These are phyloP conservation scores for Heliconius hermathena DNA, from an alignment of 1,140 invertebrate genomes.

Conservation along the genomic window DNA sequence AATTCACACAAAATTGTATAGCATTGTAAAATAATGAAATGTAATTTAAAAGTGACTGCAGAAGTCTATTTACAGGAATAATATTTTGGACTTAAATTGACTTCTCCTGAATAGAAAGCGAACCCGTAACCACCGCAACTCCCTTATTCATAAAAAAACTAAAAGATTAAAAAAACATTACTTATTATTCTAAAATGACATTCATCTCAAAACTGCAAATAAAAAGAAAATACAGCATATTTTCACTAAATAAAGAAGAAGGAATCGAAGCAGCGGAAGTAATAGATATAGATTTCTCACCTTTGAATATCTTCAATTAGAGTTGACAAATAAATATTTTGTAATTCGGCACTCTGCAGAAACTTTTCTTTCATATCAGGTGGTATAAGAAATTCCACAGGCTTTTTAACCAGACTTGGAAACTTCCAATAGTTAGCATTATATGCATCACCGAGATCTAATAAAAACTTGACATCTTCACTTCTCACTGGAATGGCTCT, in stretches of 20 bases:
- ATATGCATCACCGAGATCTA: constrained; percentile 50
- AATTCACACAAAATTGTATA: no score
- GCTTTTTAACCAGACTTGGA: constrained; percentile 48
- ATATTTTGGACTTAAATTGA: no score
- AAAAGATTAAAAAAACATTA: no score
- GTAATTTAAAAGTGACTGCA: no score
- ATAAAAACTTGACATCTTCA: constrained; percentile 53
- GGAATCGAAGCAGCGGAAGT: no score
- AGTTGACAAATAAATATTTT: constrained; percentile 52
- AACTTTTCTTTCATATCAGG: constrained; percentile 51
- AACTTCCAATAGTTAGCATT: constrained; percentile 58
- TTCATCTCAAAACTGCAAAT: no score
- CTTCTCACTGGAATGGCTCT: constrained; percentile 53
- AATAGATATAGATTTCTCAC: constrained; percentile 30
- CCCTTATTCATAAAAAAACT: no score
- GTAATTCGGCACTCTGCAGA: constrained; percentile 37
- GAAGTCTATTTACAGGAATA: no score
- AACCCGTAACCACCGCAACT: no score
- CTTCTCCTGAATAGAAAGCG: no score
- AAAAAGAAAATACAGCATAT: background rate
- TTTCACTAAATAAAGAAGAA: background rate
- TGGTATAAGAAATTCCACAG: constrained; percentile 56
- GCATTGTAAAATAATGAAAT: no score
- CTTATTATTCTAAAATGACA: no score
- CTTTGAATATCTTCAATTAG: constrained; percentile 60